Percentiles rank a stretch among this genome's conserved stretches.
These are phyloP conservation scores for Thysanoteuthis rhombus DNA, from an alignment of 2,888 invertebrate genomes.

Conservation along the genomic window DNA sequence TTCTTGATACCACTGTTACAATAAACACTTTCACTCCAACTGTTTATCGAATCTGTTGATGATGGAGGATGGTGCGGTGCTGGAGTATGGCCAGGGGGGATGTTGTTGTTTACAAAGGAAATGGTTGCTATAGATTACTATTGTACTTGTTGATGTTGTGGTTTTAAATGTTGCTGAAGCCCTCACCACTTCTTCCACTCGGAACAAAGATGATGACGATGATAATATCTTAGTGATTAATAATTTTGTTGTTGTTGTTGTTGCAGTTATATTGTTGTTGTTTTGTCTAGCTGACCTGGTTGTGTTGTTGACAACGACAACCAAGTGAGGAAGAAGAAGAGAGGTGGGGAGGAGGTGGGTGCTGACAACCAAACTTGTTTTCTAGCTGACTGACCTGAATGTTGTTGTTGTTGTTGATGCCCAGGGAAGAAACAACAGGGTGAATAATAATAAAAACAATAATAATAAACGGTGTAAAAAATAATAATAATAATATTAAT, in stretches of 20 bases:
- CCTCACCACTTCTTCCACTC: not conserved
- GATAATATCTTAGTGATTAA: not conserved
- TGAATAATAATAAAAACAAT: too few species aligned
- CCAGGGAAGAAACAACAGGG: not conserved
- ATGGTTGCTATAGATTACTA: constrained; percentile 12
- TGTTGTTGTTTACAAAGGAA: not conserved
- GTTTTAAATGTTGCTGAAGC: not conserved
- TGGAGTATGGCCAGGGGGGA: not conserved
- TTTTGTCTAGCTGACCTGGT: not conserved
- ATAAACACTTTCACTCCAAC: not conserved
- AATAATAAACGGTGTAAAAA: too few species aligned
- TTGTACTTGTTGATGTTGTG: not conserved
- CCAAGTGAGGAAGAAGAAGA: not conserved
- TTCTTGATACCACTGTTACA: not conserved
- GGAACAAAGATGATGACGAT: not conserved
- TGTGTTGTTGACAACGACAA: constrained; percentile 12
- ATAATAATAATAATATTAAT: too few species aligned
- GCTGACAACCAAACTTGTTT: not conserved
- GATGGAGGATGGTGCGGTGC: not conserved
- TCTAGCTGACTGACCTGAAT: not conserved
- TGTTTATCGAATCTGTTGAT: not conserved
- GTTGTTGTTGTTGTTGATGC: not conserved
- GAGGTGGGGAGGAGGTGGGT: not conserved
- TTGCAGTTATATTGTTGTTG: not conserved
- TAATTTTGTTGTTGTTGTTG: not conserved